Evolutionary conservation across 1,140 invertebrate genomes (phyloP).

Genomic region (Samia ricini): DNA sequence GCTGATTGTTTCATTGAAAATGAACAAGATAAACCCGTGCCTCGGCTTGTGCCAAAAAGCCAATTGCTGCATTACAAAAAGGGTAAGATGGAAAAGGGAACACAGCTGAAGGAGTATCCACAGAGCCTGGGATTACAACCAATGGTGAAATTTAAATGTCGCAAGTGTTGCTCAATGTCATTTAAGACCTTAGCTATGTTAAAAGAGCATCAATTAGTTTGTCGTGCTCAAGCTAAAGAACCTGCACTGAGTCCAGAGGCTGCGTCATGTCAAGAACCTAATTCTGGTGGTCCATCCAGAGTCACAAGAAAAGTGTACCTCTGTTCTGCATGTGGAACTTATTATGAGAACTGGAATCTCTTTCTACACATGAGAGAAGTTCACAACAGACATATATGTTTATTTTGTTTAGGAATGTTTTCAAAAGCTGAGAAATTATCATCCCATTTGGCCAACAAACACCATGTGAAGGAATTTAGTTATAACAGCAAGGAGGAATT

Average conservation of each 20-base stretch:
- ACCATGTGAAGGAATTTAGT: constrained; percentile 83
- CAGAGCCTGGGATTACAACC: constrained; percentile 84
- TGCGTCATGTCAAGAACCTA: constrained; percentile 35
- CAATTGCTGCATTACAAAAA: constrained; percentile 67
- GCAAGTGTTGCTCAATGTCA: constrained; percentile 80
- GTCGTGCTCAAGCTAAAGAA: constrained; percentile 70
- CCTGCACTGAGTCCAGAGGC: constrained; percentile 60
- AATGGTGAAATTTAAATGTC: constrained; percentile 83
- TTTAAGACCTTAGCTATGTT: constrained; percentile 79
- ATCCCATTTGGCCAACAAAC: constrained; percentile 85
- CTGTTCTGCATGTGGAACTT: constrained; percentile 87
- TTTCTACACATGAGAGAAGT: constrained; percentile 89
- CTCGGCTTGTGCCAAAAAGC: constrained; percentile 68
- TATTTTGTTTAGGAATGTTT: constrained; percentile 89
- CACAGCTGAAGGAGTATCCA: constrained; percentile 79
- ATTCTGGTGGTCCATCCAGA: constrained; percentile 76
- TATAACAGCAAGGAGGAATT: constrained; percentile 82
- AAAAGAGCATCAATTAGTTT: constrained; percentile 80
- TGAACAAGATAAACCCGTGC: constrained; percentile 66
- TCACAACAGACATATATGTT: constrained; percentile 86
- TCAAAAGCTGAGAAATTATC: constrained; percentile 86
- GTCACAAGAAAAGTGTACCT: constrained; percentile 86
- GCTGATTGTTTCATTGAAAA: constrained; percentile 37
- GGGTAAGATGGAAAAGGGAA: constrained; percentile 60
- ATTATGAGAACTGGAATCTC: constrained; percentile 90